Conservation (phyloP, 2,888 invertebrate species). For the Lobophora halterata region DNA sequence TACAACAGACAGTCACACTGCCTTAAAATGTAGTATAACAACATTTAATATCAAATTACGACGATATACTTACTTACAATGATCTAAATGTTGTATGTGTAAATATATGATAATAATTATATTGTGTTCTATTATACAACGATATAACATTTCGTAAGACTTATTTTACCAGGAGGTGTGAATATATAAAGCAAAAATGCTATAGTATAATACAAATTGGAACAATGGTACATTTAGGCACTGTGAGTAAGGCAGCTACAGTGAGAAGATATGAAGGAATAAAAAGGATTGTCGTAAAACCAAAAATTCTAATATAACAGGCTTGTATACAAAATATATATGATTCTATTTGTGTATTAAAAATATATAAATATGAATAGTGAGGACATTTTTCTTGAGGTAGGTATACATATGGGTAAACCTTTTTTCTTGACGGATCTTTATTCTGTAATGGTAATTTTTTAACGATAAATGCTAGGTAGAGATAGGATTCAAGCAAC, state of each 20-base stretch:
- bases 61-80: constrained; percentile 23
- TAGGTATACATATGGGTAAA: too few relatives aligned
- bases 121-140: constrained; percentile 44
- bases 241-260: constrained; percentile 93
- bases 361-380: too few relatives aligned
- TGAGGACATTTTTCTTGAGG: too few relatives aligned
- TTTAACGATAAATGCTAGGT: constrained; percentile 16
- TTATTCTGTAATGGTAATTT: background rate
- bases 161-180: constrained; percentile 68
- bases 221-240: constrained; percentile 84
- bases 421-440: too few relatives aligned
- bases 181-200: constrained; percentile 65
- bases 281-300: too few relatives aligned
- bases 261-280: constrained; percentile 82
- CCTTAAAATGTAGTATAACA: constrained; percentile 39
- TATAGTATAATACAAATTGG: constrained; percentile 73
- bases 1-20: constrained; percentile 38
- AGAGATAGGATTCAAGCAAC: constrained; percentile 20
- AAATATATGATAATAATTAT: constrained; percentile 30
- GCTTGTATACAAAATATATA: constrained; percentile 1
- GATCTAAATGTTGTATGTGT: constrained; percentile 29
- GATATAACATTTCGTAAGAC: constrained; percentile 55
- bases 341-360: too few relatives aligned
- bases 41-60: constrained; percentile 30
- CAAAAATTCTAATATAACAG: too few relatives aligned